Evolutionary conservation across 2,888 invertebrate genomes (phyloP).

Genomic region (Neria commutata): DNA sequence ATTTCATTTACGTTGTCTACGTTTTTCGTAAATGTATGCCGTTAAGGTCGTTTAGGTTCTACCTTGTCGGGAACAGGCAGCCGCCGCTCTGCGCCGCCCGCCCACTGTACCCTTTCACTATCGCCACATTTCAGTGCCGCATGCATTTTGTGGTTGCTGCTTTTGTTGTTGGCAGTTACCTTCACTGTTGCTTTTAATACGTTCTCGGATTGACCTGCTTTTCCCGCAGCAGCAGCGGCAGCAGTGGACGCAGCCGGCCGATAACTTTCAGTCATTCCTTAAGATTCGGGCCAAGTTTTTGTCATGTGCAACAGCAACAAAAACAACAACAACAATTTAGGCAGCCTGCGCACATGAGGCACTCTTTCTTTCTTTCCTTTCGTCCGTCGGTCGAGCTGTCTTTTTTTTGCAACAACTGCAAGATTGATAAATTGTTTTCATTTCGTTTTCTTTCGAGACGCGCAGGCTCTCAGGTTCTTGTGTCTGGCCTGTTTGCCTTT

Average conservation of each 20-base stretch:
- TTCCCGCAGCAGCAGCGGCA: constrained; percentile 40
- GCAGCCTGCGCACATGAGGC: background rate
- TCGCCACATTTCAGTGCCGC: background rate
- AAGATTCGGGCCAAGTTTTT: too few relatives aligned
- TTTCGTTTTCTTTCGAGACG: background rate
- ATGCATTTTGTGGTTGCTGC: constrained; percentile 2
- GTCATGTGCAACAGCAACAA: background rate
- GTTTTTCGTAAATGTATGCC: background rate
- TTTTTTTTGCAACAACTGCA: too few relatives aligned
- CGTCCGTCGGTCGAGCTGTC: too few relatives aligned
- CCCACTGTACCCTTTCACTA: background rate
- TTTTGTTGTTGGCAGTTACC: constrained; percentile 10
- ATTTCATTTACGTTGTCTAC: constrained; percentile 21
- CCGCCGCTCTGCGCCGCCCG: background rate
- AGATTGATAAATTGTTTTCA: background rate
- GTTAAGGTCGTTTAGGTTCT: constrained; percentile 15
- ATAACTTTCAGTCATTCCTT: background rate
- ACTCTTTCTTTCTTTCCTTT: too few relatives aligned
- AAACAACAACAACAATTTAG: background rate
- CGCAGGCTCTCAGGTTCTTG: background rate
- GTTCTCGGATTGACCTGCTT: constrained; percentile 2
- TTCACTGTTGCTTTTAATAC: background rate
- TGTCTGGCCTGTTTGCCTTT: too few relatives aligned
- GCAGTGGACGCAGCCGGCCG: constrained; percentile 21
- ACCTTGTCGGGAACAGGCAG: too few relatives aligned